Base-by-base conservation (phyloP, 2,888 invertebrate species). In the Morpho achilles region DNA sequence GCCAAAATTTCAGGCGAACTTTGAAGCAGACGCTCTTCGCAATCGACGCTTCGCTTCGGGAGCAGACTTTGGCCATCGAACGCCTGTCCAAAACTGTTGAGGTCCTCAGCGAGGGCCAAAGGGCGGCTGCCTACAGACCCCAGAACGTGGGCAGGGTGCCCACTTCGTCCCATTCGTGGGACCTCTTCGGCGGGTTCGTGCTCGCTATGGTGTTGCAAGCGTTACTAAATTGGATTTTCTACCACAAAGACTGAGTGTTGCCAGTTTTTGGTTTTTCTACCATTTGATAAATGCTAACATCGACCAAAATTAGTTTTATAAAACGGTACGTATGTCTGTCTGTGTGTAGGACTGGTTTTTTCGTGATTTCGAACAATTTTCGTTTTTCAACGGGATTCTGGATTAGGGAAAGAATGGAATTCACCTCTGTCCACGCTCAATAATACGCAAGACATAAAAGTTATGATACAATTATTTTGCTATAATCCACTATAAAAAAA, bases 41-140 rank as follows among this genome's bases (percentile, higher is more conserved):
- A 32, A 84, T 93, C 7, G 92, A 92, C 67, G 66, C 78, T 0
- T 77, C 91, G 0, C 70, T 93, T 3, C 82, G 91, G n/a, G 90
- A 91, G 0, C 93, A 93, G 59, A 80, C 89, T 0, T 56, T 75
- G 3, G 91, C 92, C 8, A 76, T 93, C 41, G 86, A 88, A 10
- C 67, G 83, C 0, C 67, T 90, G 0, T 69, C 80, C 0, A 80
- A 69, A 23, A 77, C 75, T 0, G 79, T 90, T 0, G 85, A 86
- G 2, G 50, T 67, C 0, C 61, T 89, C 0, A 67, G 64, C 6
- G 81, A 82, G 5, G 67, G 67, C 0, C 80, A 82, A n/a, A 62
- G 77, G 2, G 63, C 65, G 0, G 54, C 69, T 0, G 59, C 71
- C 0, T 67, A 60, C 9, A 63, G 80, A 0, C 75, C 79, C 0